Base-by-base conservation (phyloP, 2,888 invertebrate species). In the Seira musarum region DNA sequence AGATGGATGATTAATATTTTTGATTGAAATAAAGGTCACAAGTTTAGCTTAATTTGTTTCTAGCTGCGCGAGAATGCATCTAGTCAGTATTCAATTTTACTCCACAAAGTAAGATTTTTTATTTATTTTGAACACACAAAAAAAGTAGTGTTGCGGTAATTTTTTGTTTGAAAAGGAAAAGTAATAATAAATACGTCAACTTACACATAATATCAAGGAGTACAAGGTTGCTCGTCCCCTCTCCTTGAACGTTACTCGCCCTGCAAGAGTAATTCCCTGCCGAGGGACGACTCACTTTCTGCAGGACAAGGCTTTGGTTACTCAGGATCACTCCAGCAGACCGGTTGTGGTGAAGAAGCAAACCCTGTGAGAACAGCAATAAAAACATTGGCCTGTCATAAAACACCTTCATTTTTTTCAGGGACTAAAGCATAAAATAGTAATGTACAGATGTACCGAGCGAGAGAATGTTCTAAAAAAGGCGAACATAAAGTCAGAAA, bases 251-350 rank as follows among this genome's bases (percentile, higher is more conserved):
- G 90, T 96, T 96, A 88, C 94, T 93, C 82, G 95, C 96, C 82
- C 95, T 93, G 90, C 96, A 96, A 86, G 94, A 93, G 90, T 96
- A 96, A 87, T 93, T 92, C 83, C 96, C 96, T 85, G 95, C 94
- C 89, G 94, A 94, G 89, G 93, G 93, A 84, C 95, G 92, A 82
- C 95, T 95, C 87, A 96, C 95, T 90, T 94, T 94, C 90, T 96
- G 96, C 88, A 96, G 92, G 83, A 96, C 96, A 86, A 96, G 91
- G 89, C 96, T 96, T 90, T 96, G 96, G 91, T 96, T 96, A 89
- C 95, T 95, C 89, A 95, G 93, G 88, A 96, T 95, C 87, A 96
- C 94, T 84, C 96, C 92, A 73, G 95, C 95, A 65, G 95, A 93
- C 87, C 94, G 93, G 90, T 96, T 96, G 90, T 96, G 95, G 87